phyloP scores from a whole-genome alignment of 1,140 invertebrate genomes.

The Trichonephila inaurata region DNA sequence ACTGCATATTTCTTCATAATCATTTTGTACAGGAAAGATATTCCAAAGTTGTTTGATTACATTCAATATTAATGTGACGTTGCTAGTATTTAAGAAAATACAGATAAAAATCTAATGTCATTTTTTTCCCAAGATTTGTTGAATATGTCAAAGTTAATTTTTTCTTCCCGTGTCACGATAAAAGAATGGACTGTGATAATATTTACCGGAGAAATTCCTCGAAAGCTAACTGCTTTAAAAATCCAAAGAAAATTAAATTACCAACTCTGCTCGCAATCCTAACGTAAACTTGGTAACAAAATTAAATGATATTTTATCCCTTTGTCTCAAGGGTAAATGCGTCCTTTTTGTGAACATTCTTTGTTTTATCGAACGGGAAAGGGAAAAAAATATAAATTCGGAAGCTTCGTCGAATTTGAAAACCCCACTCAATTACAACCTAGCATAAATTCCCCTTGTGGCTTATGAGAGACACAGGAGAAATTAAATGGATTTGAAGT shows the following conservation, averaged over 20 bases:
- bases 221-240: constrained; percentile 14
- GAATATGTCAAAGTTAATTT: background rate
- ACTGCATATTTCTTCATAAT: too few relatives aligned
- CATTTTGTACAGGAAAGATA: too few relatives aligned
- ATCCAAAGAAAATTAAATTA: constrained; percentile 14
- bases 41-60: too few relatives aligned
- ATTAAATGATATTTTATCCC: constrained; percentile 54
- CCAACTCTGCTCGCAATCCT: background rate
- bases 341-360: background rate
- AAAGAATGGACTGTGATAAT: background rate
- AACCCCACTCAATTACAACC: constrained; percentile 15
- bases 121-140: background rate
- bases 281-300: constrained; percentile 55
- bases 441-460: constrained; percentile 13
- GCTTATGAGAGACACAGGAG: background rate
- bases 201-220: background rate
- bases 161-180: background rate
- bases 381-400: background rate
- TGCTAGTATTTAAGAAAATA: too few relatives aligned
- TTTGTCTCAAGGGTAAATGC: constrained; percentile 34
- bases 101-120: too few relatives aligned
- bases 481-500: constrained; percentile 47
- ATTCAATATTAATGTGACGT: too few relatives aligned
- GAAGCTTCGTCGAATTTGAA: background rate
- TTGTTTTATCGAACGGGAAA: background rate